Base-by-base conservation (phyloP, 2,888 invertebrate genomes). In the Germaria angustata region DNA sequence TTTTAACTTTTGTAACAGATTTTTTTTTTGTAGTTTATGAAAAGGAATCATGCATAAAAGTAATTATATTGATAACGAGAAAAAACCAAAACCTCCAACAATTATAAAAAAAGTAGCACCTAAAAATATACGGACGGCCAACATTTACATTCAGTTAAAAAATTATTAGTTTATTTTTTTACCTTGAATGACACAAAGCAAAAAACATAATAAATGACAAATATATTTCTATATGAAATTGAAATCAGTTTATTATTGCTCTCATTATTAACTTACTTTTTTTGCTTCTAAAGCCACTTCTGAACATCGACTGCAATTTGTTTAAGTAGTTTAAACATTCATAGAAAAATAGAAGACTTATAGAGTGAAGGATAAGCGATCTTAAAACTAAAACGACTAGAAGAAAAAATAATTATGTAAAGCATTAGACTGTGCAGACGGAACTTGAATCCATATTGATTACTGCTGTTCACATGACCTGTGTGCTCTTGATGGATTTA, bases 191-290 rank as follows among this genome's bases (percentile, higher is more conserved):
- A 32, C 20, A 20, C 13, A 41, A 57, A 32, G 6, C 41, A 65
- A 57, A 59, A 49, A 76, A n/a, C 7, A 22, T 41, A 66, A 34
- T 17, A 71, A 72, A 68, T 63, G 39, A 72, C 59, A 81, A 81
- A 63, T 61, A 39, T 17, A 6, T 5, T 6, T 28, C 4, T 28
- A 59, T 66, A 20, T 20, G 34, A 66, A 66, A 61, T 8, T 57
- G 41, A 36, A 71, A 61, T 61, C 20, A 61, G 46, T 75, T 81
- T 44, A 55, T 72, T 77, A 53, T 32, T 61, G 22, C 22, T 11
- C 20, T 13, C 20, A 66, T 41, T 24, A 44, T 34, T 44, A 4
- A 5, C 4, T 46, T 49, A 28, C 44, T 32, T 46, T 22, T 24
- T 36, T 24, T 59, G 59, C 36, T 32, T 17, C 49, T 24, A 59